These are phyloP conservation scores for Synergus laeviventris DNA, from an alignment of 2,888 invertebrate genomes.

Conservation along the genomic window DNA sequence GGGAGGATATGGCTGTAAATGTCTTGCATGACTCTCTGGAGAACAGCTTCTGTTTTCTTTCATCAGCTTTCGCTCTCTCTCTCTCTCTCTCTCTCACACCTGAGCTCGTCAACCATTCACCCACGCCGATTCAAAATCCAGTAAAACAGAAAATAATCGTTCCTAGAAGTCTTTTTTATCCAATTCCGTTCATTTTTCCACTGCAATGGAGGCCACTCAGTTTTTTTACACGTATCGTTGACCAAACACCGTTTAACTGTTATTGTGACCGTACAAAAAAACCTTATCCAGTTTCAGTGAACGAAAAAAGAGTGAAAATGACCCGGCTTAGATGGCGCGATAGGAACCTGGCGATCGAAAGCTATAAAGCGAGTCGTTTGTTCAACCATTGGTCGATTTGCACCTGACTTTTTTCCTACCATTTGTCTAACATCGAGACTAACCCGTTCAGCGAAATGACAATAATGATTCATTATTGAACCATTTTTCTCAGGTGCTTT, in stretches of 20 bases:
- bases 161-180: conserved; percentile 7
- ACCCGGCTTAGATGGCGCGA: conserved; percentile 31
- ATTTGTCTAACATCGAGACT: conserved; percentile 21
- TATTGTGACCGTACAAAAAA: conserved; percentile 45
- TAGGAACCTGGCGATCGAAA: conserved; percentile 43
- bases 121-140: neutral
- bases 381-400: conserved; percentile 52
- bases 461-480: neutral
- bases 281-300: conserved; percentile 23
- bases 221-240: conserved; percentile 46
- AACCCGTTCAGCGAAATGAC: neutral
- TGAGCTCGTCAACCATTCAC: conserved; percentile 9
- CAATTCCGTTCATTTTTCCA: conserved; percentile 50
- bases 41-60: conserved; percentile 12
- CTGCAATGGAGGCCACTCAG: conserved; percentile 50
- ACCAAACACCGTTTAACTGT: conserved; percentile 50
- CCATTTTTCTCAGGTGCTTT: too few species aligned
- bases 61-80: neutral
- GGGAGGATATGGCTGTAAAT: neutral
- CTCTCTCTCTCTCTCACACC: neutral
- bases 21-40: neutral
- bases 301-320: conserved; percentile 39
- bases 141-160: conserved; percentile 39
- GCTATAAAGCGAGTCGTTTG: conserved; percentile 57
- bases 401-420: conserved; percentile 44